A percentile compares a stretch with the other conserved stretches of the same genome.
These are phyloP conservation scores for Leptothorax acervorum DNA, from an alignment of 2,888 invertebrate species.

Conservation along the genomic window DNA sequence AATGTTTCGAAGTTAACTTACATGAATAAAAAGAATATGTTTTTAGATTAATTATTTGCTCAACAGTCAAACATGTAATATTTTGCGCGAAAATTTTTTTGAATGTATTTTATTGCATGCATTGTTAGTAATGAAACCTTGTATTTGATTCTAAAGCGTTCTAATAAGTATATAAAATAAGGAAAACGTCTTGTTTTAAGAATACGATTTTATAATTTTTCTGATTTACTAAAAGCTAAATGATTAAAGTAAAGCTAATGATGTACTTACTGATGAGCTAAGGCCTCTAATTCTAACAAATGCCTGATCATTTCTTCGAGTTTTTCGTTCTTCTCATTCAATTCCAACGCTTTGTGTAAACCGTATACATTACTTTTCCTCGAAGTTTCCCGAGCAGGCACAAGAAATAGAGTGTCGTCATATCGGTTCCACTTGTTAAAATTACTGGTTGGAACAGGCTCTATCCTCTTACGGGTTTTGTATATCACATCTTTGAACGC, in stretches of 20 bases:
- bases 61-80: background rate
- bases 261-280: constrained; percentile 85
- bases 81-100: background rate
- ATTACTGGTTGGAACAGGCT: constrained; percentile 81
- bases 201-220: background rate
- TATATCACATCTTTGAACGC: constrained; percentile 85
- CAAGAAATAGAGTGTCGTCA: constrained; percentile 81
- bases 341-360: constrained; percentile 86
- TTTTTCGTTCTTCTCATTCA: constrained; percentile 83
- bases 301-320: constrained; percentile 84
- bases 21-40: background rate
- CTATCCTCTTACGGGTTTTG: constrained; percentile 84
- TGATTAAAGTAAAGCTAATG: background rate
- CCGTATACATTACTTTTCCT: constrained; percentile 76
- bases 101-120: background rate
- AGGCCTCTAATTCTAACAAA: constrained; percentile 85
- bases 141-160: background rate
- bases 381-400: constrained; percentile 79
- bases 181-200: background rate
- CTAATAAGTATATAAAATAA: background rate
- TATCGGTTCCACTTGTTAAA: constrained; percentile 82
- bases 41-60: background rate
- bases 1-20: background rate
- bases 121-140: background rate
- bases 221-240: background rate